These are phyloP conservation scores for Cheirogaleus medius DNA, from an alignment of 2,113 vertebrate species.

Conservation along the genomic window DNA sequence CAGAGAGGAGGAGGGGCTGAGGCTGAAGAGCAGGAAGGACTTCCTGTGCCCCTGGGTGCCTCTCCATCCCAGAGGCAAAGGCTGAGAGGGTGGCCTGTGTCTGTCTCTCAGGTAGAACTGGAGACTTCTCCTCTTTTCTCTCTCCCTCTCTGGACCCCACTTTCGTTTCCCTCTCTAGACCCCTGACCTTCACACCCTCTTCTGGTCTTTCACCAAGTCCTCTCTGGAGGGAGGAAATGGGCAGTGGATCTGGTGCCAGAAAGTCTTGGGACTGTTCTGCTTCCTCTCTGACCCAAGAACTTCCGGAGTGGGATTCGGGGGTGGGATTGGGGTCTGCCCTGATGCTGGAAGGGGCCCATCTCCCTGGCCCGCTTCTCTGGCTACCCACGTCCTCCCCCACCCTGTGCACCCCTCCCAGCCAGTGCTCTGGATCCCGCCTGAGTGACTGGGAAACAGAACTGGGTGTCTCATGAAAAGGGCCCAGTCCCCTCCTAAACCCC, in stretches of 20 bases:
- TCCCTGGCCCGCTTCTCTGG: not conserved
- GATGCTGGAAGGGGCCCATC: not conserved
- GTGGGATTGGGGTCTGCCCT: not conserved
- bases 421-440: not conserved
- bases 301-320: not conserved
- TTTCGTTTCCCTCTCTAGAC: not conserved
- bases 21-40: not conserved
- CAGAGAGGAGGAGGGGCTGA: not conserved
- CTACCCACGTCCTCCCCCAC: not conserved
- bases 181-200: not conserved
- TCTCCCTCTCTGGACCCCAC: not conserved
- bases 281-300: constrained; percentile 29
- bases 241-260: constrained; percentile 5
- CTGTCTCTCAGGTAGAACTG: not conserved
- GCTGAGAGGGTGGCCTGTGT: not conserved
- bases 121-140: not conserved
- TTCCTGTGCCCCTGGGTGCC: not conserved
- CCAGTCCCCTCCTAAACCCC: not conserved
- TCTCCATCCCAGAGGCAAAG: not conserved
- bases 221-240: constrained; percentile 36
- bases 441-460: not conserved
- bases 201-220: not conserved
- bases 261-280: not conserved
- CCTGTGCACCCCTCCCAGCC: not conserved
- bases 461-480: not conserved